These are phyloP conservation scores for Phaethon lepturus DNA, from an alignment of 2,113 vertebrate species.

Conservation along the genomic window DNA sequence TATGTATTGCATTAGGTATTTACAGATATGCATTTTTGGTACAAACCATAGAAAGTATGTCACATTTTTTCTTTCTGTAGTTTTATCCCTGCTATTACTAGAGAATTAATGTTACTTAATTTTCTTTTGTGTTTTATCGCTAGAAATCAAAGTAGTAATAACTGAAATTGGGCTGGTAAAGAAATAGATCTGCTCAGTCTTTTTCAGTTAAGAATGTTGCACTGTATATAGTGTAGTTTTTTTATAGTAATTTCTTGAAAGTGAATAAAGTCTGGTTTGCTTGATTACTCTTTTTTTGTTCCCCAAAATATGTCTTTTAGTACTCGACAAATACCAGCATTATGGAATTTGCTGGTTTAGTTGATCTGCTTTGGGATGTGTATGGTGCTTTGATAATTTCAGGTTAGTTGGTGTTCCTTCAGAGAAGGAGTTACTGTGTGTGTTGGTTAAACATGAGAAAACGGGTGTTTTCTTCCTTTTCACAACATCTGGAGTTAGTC, in stretches of 20 bases:
- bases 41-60: neutral
- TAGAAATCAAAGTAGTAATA: neutral
- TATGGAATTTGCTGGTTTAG: neutral
- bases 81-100: neutral
- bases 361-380: neutral
- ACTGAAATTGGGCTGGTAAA: neutral
- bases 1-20: neutral
- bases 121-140: neutral
- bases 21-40: neutral
- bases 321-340: neutral
- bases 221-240: neutral
- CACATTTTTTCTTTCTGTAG: neutral
- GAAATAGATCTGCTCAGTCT: neutral
- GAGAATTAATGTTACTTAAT: neutral
- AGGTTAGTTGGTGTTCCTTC: neutral
- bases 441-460: neutral
- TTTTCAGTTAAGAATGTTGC: neutral
- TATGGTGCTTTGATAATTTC: neutral
- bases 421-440: neutral
- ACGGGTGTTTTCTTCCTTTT: neutral
- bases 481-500: neutral
- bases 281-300: neutral
- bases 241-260: neutral
- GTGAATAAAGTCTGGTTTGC: neutral
- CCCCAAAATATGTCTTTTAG: neutral